phyloP scores from a whole-genome alignment of 2,113 vertebrate species.

The Ciconia boyciana region DNA sequence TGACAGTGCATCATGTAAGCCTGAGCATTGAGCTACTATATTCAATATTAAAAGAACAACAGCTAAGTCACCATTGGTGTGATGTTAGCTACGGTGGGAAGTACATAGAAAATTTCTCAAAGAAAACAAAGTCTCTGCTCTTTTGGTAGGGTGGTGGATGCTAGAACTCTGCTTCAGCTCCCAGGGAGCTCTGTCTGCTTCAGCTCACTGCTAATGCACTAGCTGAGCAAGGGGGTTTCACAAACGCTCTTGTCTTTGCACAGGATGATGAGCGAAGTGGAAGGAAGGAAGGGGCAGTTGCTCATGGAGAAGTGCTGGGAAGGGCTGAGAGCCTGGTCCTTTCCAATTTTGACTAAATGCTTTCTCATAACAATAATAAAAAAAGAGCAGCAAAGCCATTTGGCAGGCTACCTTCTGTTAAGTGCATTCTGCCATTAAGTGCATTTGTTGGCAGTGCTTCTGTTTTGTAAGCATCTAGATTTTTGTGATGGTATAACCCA shows the following conservation, averaged over 20 bases:
- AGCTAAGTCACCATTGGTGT: neutral
- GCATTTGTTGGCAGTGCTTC: neutral
- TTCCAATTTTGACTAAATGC: neutral
- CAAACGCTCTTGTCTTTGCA: neutral
- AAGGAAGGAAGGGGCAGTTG: neutral
- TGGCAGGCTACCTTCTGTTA: neutral
- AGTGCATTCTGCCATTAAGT: neutral
- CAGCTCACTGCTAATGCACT: neutral
- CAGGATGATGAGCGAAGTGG: neutral
- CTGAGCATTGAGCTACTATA: neutral
- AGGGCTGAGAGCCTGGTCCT: neutral
- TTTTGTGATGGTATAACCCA: neutral
- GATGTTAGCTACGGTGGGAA: neutral
- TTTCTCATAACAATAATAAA: constrained; percentile 12
- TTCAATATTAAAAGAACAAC: neutral
- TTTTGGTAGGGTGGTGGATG: neutral
- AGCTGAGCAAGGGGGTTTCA: neutral
- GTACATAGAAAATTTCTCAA: neutral
- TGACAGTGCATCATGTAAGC: neutral
- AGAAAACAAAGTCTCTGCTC: neutral
- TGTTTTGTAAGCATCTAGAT: neutral
- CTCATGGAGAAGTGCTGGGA: neutral
- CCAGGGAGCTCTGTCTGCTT: neutral
- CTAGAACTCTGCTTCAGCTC: neutral
- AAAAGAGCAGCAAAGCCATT: neutral